A percentile compares a stretch with the other conserved stretches of the same genome.
Evolutionary conservation across 2,888 invertebrate genomes (phyloP).

Genomic region (Stegophylla sp.): DNA sequence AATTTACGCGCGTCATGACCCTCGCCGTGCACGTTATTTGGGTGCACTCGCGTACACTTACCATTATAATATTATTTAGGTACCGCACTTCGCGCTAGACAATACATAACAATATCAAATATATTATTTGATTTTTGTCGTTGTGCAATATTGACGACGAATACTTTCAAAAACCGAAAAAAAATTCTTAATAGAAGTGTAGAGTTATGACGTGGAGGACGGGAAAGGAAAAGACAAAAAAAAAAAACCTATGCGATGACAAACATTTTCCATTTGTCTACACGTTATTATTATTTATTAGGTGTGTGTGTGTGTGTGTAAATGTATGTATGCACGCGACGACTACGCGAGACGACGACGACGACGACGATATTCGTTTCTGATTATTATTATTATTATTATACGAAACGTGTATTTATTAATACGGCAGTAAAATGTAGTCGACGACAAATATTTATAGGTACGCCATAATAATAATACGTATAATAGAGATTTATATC

Average conservation of each 20-base stretch:
- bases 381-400: background rate
- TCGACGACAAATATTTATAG: background rate
- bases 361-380: background rate
- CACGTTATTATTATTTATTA: conserved; percentile 1
- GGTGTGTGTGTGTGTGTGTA: background rate
- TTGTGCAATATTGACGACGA: conserved; percentile 3
- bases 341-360: too few relatives aligned
- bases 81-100: background rate
- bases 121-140: background rate
- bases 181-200: background rate
- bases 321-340: too few relatives aligned
- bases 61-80: too few relatives aligned
- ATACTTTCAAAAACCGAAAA: background rate
- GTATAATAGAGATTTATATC: conserved; percentile 23
- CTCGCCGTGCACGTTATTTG: background rate
- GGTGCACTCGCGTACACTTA: background rate
- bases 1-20: conserved; percentile 41
- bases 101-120: background rate
- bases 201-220: background rate
- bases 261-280: conserved; percentile 10
- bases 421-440: background rate
- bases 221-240: background rate
- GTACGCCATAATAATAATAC: background rate
- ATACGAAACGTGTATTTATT: background rate
- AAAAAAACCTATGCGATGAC: background rate